Evolutionary conservation across 2,797 vertebrate genomes (phyloP).

Genomic region (Chiloscyllium punctatum): DNA sequence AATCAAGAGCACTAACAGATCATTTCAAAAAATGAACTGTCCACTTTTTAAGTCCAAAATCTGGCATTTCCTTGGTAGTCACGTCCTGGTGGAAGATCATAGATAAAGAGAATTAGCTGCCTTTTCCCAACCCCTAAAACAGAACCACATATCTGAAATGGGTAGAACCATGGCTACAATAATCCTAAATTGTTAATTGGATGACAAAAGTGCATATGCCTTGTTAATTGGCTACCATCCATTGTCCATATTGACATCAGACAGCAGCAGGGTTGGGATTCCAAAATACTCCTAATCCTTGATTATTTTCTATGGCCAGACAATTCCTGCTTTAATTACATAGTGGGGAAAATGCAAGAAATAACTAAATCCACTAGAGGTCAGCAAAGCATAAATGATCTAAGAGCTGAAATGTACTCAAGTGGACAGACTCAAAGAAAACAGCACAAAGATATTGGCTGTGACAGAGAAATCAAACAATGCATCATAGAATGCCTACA

Average conservation of each 20-base stretch:
- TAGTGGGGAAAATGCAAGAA: neutral
- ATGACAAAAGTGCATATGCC: neutral
- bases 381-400: neutral
- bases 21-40: too few species aligned
- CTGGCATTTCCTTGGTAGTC: too few species aligned
- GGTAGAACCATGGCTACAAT: too few species aligned
- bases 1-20: too few species aligned
- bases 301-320: neutral
- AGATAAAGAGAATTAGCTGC: too few species aligned
- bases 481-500: too few species aligned
- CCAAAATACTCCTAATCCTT: neutral
- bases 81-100: too few species aligned
- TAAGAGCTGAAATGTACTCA: neutral
- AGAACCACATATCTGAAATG: too few species aligned
- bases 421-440: neutral
- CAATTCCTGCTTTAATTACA: neutral
- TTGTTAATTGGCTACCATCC: too few species aligned
- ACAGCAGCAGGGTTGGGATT: neutral
- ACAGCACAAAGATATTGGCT: neutral
- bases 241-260: too few species aligned
- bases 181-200: neutral
- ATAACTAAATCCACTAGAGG: slow-evolving; percentile 14
- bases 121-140: too few species aligned
- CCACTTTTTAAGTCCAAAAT: too few species aligned
- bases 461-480: neutral